Conservation (phyloP, 2,113 vertebrate genomes). For the Columbina picui region DNA sequence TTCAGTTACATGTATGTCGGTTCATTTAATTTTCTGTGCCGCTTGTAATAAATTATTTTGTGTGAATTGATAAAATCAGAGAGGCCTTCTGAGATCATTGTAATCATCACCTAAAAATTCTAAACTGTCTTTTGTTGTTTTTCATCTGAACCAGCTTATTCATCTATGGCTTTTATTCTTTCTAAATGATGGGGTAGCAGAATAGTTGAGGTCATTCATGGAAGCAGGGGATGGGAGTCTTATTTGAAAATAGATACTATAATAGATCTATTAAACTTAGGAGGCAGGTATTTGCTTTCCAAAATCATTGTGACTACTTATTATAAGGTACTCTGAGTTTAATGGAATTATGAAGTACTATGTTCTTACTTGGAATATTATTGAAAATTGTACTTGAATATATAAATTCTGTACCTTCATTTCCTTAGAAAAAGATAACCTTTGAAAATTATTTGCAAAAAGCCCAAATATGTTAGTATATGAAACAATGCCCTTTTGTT, state of each 20-base stretch:
- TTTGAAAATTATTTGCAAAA: not conserved
- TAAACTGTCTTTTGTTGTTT: not conserved
- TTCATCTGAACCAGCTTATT: not conserved
- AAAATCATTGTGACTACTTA: not conserved
- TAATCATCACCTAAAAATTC: not conserved
- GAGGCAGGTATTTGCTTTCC: constrained; percentile 20
- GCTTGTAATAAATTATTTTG: not conserved
- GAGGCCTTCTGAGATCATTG: not conserved
- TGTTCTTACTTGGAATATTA: not conserved
- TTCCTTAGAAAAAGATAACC: not conserved
- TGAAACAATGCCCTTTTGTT: not conserved
- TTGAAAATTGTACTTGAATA: not conserved
- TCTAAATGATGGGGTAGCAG: not conserved
- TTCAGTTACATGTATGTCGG: not conserved
- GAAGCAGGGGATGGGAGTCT: not conserved
- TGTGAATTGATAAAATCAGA: not conserved
- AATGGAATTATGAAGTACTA: not conserved
- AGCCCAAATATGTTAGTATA: not conserved
- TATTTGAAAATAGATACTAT: not conserved
- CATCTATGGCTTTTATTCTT: not conserved
- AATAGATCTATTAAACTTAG: not conserved
- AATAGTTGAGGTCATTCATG: constrained; percentile 45
- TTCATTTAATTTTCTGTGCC: not conserved
- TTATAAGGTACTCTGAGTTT: not conserved
- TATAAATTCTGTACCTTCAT: not conserved